These are phyloP conservation scores for Sebastes fasciatus DNA, from an alignment of 2,113 vertebrate genomes.

Conservation along the genomic window DNA sequence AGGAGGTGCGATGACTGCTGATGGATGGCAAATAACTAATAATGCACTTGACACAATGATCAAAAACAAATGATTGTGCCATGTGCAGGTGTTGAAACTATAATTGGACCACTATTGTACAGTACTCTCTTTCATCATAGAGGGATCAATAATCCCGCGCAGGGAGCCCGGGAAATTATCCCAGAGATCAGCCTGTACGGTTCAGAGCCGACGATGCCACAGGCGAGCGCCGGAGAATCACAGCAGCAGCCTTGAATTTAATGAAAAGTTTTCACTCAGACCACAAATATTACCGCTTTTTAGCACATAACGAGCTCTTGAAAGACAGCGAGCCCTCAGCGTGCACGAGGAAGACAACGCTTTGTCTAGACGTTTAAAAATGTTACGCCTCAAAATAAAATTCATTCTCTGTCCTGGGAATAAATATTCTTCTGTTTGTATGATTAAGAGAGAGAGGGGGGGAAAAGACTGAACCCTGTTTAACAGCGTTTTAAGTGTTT, in stretches of 20 bases:
- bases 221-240: conserved; percentile 53
- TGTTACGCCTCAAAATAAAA: conserved; percentile 71
- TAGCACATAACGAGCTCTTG: conserved; percentile 63
- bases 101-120: conserved; percentile 72
- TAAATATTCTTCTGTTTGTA: conserved; percentile 56
- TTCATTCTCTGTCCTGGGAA: conserved; percentile 33
- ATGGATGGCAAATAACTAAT: conserved; percentile 56
- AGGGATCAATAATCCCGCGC: conserved; percentile 76
- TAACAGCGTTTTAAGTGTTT: conserved; percentile 50
- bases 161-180: conserved; percentile 73
- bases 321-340: conserved; percentile 47
- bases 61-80: conserved; percentile 70
- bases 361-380: conserved; percentile 73
- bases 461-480: conserved; percentile 19
- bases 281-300: conserved; percentile 63
- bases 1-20: conserved; percentile 36
- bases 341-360: conserved; percentile 41
- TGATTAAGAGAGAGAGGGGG: not conserved
- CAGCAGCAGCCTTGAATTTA: conserved; percentile 57
- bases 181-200: conserved; percentile 63
- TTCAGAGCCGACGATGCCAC: conserved; percentile 61
- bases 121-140: conserved; percentile 73
- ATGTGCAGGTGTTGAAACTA: conserved; percentile 60
- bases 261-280: conserved; percentile 72
- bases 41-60: conserved; percentile 65